Conservation (phyloP, 2,888 invertebrate genomes). For the Ectobius pallidus region DNA sequence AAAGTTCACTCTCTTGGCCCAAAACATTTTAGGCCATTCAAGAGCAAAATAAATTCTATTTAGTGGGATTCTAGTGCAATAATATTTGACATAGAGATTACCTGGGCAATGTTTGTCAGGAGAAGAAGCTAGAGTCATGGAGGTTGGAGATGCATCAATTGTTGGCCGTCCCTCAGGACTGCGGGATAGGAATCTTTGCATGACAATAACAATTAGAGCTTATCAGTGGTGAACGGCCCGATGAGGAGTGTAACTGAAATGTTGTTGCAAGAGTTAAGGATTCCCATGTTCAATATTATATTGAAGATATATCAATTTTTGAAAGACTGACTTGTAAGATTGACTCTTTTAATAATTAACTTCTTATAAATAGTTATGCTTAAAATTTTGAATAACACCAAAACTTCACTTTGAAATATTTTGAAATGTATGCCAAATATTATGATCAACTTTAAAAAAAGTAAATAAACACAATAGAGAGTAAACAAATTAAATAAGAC, state of each 20-base stretch:
- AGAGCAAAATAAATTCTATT: neutral
- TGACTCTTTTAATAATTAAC: too few species aligned
- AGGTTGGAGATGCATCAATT: conserved; percentile 33
- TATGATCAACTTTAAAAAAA: too few species aligned
- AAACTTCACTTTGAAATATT: too few species aligned
- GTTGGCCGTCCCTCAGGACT: conserved; percentile 39
- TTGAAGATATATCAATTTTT: too few species aligned
- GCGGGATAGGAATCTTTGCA: conserved; percentile 35
- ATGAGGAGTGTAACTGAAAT: conserved; percentile 44
- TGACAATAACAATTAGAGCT: conserved; percentile 34
- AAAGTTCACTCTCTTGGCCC: conserved; percentile 28
- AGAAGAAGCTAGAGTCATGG: conserved; percentile 34
- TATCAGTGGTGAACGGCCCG: conserved; percentile 33
- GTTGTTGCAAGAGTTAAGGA: conserved; percentile 43
- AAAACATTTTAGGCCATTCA: conserved; percentile 8
- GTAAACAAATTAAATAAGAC: too few species aligned
- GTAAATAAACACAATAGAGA: too few species aligned
- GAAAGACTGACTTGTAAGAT: too few species aligned
- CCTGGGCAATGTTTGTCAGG: conserved; percentile 32
- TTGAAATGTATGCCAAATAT: too few species aligned
- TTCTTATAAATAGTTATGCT: too few species aligned
- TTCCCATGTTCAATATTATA: conserved; percentile 35
- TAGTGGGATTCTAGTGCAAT: conserved; percentile 8
- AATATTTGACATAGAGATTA: conserved; percentile 19
- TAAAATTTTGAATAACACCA: too few species aligned